Percentiles rank a stretch among this genome's conserved stretches.
phyloP scores from a whole-genome alignment of 2,888 invertebrate species.

The Mesochorus sp. region DNA sequence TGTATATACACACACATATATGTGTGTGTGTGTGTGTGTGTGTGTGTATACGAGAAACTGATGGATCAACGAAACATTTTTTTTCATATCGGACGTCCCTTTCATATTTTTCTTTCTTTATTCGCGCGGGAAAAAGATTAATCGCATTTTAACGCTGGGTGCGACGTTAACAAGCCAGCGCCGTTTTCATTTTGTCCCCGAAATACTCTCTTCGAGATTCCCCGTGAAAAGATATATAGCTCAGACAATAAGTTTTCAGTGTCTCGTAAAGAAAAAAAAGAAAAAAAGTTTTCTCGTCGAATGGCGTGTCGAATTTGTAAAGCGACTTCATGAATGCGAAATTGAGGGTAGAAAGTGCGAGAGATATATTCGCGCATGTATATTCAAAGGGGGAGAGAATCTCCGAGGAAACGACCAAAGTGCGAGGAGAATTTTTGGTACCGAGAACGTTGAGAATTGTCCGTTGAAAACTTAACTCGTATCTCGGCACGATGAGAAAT shows the following conservation, averaged over 20 bases:
- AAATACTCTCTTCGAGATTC: neutral
- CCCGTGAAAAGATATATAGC: neutral
- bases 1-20: no score
- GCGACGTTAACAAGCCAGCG: neutral
- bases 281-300: slow-evolving; percentile 9
- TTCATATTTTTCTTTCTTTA: neutral
- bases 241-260: slow-evolving; percentile 17
- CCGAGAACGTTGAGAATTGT: neutral
- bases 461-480: slow-evolving; percentile 38
- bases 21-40: no score
- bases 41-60: neutral
- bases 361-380: slow-evolving; percentile 34
- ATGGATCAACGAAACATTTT: neutral
- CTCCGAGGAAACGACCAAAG: slow-evolving; percentile 1
- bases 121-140: slow-evolving; percentile 9
- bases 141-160: slow-evolving; percentile 16
- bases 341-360: slow-evolving; percentile 6
- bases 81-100: neutral
- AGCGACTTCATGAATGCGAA: slow-evolving; percentile 9
- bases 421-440: neutral
- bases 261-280: no score
- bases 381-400: slow-evolving; percentile 21
- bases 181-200: slow-evolving; percentile 17
- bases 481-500: slow-evolving; percentile 9
- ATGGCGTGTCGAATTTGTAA: slow-evolving; percentile 16